Percentiles rank a stretch among this genome's conserved stretches.
Conservation (phyloP, 2,888 invertebrate species). For the Thera britannica region DNA sequence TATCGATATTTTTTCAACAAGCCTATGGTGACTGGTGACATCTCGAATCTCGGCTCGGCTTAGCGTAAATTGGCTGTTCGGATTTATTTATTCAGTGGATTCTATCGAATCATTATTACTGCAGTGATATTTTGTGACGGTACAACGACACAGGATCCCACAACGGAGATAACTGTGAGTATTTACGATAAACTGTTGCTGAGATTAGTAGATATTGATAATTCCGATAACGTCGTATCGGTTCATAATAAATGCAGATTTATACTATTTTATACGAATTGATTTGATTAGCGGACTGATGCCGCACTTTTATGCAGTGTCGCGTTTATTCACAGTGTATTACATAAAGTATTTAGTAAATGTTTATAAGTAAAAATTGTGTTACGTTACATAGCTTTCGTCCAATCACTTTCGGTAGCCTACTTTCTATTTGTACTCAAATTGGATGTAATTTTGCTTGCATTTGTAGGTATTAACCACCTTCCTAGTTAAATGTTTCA, state of each 20-base stretch:
- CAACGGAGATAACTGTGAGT: constrained; percentile 59
- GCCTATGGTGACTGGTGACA: no score
- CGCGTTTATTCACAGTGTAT: constrained; percentile 29
- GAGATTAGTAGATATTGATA: constrained; percentile 35
- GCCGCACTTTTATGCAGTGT: constrained; percentile 43
- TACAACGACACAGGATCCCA: constrained; percentile 44
- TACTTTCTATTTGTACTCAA: constrained; percentile 35
- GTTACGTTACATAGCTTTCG: constrained; percentile 16
- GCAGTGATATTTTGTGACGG: constrained; percentile 55
- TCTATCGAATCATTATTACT: constrained; percentile 53
- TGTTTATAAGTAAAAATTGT: constrained; percentile 15
- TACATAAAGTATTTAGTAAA: constrained; percentile 20
- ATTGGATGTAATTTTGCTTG: constrained; percentile 6
- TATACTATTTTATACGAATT: constrained; percentile 51
- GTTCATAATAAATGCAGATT: constrained; percentile 38
- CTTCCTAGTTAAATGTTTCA: background rate
- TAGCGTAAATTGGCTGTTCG: constrained; percentile 39
- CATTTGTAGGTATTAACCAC: background rate
- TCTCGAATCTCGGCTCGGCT: constrained; percentile 28
- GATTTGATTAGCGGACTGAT: constrained; percentile 33
- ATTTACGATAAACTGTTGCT: constrained; percentile 38
- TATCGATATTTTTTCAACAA: no score
- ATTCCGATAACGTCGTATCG: constrained; percentile 31
- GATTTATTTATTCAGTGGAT: constrained; percentile 43
- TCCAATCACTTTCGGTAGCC: constrained; percentile 37